Evolutionary conservation across 1,140 invertebrate species (phyloP).

Genomic region (Zaprionus lachaisei): DNA sequence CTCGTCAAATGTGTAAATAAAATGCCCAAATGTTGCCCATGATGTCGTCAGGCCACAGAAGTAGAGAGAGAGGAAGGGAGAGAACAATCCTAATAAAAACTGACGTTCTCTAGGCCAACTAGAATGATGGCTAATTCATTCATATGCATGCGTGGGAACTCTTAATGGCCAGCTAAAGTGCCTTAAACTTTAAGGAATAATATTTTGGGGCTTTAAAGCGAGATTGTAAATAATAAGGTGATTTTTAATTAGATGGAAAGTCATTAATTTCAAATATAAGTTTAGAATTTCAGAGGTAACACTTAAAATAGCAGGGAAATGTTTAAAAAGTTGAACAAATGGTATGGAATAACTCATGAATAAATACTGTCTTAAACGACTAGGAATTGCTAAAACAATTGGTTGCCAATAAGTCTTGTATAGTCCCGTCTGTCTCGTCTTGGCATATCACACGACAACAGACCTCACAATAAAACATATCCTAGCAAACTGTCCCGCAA

Average conservation of each 20-base stretch:
- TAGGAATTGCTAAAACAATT: no score
- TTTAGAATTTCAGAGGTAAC: no score
- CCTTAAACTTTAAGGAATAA: not conserved
- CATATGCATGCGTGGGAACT: slow-evolving; percentile 36
- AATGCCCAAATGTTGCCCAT: slow-evolving; percentile 58
- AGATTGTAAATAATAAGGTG: not conserved
- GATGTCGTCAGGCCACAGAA: slow-evolving; percentile 16
- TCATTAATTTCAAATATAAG: no score
- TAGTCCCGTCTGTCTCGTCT: no score
- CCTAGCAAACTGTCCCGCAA: no score
- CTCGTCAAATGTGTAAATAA: slow-evolving; percentile 68
- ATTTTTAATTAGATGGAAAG: not conserved
- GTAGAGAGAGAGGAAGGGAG: not conserved
- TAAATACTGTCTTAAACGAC: no score
- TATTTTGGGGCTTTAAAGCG: slow-evolving; percentile 2
- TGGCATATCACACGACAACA: no score
- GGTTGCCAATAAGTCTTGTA: no score
- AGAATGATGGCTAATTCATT: slow-evolving; percentile 38
- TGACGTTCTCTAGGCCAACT: slow-evolving; percentile 25
- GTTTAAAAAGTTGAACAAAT: no score
- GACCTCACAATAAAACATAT: no score
- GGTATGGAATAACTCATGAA: no score
- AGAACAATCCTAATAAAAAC: slow-evolving; percentile 39
- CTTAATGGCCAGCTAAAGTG: not conserved
- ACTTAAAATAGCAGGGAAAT: no score